Base-by-base conservation (phyloP, 2,888 invertebrate genomes). In the Diarsia brunnea region DNA sequence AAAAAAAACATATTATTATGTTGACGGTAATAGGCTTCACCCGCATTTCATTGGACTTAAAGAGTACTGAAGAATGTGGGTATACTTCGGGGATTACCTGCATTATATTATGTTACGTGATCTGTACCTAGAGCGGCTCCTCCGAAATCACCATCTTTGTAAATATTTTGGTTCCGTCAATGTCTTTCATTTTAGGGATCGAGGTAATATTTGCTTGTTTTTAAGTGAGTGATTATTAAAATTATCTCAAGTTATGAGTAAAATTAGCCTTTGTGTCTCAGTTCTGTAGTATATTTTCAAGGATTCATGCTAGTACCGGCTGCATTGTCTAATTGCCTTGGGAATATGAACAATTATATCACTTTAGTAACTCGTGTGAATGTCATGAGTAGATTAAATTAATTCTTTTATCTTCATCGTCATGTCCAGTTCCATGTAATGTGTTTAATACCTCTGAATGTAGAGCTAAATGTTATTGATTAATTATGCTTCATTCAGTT, bases 251-350 rank as follows among this genome's bases (percentile, higher is more conserved):
- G n/a, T n/a, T 49, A 27, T 65, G 21, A 66, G 47, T 49, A 64
- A 72, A 76, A 69, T 73, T 51, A 14, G 45, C 24, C 47, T 71
- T 69, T 72, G 64, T 74, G 65, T 71, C 55, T 73, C n/a, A 55
- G 49, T 58, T 43, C 24, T 55, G 27, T 49, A 55, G 67, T 78
- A 66, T 63, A 69, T 74, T 67, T 83, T 49, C 84, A 84, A 86
- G 79, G 84, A 79, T 74, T 49, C 51, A n/a, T 19, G 47, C 67
- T 12, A 72, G 19, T 27, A 69, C 65, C 31, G 27, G 38, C 51
- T 86, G 76, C 64, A 85, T 77, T 83, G 75, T 82, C 66, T 79
- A 71, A 86, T 86, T 83, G 61, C 70, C 77, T 71, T 86, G 73
- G 73, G 75, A 79, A 72, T 68, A 70, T 73, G 61, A 75, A 70